These are phyloP conservation scores for Ploceus nigricollis DNA, from an alignment of 2,113 vertebrate genomes.

Conservation along the genomic window DNA sequence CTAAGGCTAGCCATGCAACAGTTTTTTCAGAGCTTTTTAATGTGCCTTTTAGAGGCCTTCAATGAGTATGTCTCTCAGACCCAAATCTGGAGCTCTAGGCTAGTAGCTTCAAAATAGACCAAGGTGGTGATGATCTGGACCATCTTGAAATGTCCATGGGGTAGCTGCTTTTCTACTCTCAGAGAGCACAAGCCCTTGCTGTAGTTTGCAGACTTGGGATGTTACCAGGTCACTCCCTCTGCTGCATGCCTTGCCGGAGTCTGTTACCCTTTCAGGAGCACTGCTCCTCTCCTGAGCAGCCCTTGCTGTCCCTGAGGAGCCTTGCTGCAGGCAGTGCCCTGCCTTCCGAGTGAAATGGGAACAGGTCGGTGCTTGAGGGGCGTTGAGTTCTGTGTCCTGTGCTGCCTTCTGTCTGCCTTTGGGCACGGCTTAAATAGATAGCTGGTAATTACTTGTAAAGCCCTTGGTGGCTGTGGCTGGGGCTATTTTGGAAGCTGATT, in stretches of 20 bases:
- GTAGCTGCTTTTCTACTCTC: background rate
- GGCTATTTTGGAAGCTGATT: constrained; percentile 44
- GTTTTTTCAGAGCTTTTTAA: background rate
- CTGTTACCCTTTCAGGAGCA: background rate
- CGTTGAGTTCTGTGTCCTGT: background rate
- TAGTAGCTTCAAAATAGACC: background rate
- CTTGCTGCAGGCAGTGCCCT: background rate
- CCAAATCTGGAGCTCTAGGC: background rate
- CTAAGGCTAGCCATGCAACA: background rate
- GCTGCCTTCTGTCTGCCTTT: constrained; percentile 21
- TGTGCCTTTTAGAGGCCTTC: background rate
- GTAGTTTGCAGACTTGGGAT: background rate
- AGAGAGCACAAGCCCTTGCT: background rate
- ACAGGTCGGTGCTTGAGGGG: background rate
- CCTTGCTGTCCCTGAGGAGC: background rate
- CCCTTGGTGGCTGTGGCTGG: background rate
- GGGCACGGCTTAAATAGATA: background rate
- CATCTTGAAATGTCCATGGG: background rate
- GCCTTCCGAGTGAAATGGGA: background rate
- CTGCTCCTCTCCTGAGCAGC: background rate
- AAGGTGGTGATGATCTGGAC: background rate
- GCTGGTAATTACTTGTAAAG: constrained; percentile 42
- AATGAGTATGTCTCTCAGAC: background rate
- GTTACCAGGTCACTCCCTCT: background rate
- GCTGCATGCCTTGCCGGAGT: background rate